A percentile compares a stretch with the other conserved stretches of the same genome.
Evolutionary conservation across 2,888 invertebrate genomes (phyloP).

Genomic region (Melitaea athalia): DNA sequence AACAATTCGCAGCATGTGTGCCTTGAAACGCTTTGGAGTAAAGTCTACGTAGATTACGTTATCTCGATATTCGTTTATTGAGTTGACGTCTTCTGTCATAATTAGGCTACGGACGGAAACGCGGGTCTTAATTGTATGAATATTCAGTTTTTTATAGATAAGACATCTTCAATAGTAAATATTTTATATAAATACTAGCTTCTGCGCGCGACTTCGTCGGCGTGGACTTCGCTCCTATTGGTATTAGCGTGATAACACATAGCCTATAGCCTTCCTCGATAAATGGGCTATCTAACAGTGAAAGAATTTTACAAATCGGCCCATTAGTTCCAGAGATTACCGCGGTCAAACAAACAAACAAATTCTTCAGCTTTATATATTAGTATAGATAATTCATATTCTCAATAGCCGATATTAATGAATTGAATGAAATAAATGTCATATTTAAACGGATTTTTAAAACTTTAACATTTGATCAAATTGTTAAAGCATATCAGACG

Average conservation of each 20-base stretch:
- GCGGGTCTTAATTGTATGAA: conserved; percentile 22
- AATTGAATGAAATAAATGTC: neutral
- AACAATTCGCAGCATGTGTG: neutral
- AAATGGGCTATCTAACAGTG: too few species aligned
- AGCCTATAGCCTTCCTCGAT: too few species aligned
- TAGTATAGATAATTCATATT: conserved; percentile 17
- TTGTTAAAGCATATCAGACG: neutral
- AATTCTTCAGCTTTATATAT: too few species aligned
- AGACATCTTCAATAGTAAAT: conserved; percentile 5
- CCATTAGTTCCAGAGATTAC: too few species aligned
- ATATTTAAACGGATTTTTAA: neutral
- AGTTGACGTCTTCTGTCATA: conserved; percentile 25
- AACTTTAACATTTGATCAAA: neutral
- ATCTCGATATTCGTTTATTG: conserved; percentile 19
- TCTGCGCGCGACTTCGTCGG: too few species aligned
- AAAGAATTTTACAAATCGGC: too few species aligned
- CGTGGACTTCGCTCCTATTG: too few species aligned
- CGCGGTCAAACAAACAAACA: too few species aligned
- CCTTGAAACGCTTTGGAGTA: conserved; percentile 13
- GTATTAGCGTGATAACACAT: too few species aligned
- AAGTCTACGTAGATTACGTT: conserved; percentile 18
- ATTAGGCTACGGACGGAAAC: conserved; percentile 30
- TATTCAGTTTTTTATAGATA: conserved; percentile 26
- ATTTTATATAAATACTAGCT: neutral
- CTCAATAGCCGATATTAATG: neutral